Evolutionary conservation across 2,113 vertebrate genomes (phyloP).

Genomic region (Grantiella picta): DNA sequence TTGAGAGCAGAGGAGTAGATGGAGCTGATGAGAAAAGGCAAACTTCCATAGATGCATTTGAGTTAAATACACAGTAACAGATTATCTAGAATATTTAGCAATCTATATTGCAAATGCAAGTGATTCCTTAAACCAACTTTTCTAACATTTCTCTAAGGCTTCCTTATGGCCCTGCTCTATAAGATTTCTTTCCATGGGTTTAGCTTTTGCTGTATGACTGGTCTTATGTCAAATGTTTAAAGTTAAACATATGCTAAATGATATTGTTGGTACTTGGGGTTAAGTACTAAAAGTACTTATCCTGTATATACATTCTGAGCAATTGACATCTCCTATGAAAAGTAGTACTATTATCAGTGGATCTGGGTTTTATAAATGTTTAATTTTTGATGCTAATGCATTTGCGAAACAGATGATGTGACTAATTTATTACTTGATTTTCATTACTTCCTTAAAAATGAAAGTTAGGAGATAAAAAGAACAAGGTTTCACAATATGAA

Average conservation of each 20-base stretch:
- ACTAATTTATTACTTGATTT: not conserved
- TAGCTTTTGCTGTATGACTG: not conserved
- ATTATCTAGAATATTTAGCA: not conserved
- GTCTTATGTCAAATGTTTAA: not conserved
- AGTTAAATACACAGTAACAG: not conserved
- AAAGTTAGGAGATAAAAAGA: not conserved
- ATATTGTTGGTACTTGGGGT: not conserved
- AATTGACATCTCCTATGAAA: not conserved
- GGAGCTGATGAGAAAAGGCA: not conserved
- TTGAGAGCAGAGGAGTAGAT: not conserved
- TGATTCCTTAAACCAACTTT: not conserved
- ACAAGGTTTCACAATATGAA: too few species aligned
- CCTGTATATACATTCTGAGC: not conserved
- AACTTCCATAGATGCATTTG: not conserved
- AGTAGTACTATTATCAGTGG: not conserved
- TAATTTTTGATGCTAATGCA: not conserved
- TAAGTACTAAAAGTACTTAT: not conserved
- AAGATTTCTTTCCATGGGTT: not conserved
- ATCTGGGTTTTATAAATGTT: not conserved
- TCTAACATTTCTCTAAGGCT: not conserved
- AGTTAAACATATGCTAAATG: not conserved
- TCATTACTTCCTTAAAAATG: not conserved
- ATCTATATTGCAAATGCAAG: not conserved
- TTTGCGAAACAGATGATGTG: not conserved
- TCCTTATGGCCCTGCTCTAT: not conserved